These are phyloP conservation scores for Mus musculus DNA, from an alignment of 2,113 vertebrate species.

Conservation along the genomic window GRCm39 chr1:178658001-178658500, in stretches of 20 bases:
- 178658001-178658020: not conserved
- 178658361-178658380: not conserved
- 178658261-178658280: not conserved
- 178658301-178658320: not conserved
- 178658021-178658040: not conserved
- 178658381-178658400: not conserved
- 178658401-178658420: not conserved
- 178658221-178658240: fast-evolving
- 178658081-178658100: not conserved
- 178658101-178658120: not conserved
- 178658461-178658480: not conserved
- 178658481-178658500: not conserved
- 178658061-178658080: not conserved
- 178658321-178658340: not conserved
- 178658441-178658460: not conserved
- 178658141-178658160: not conserved
- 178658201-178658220: fast-evolving
- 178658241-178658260: not conserved
- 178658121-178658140: not conserved
- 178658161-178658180: not conserved
- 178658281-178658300: not conserved
- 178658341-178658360: not conserved
- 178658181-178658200: not conserved
- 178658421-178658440: not conserved
- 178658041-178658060: not conserved